These are phyloP conservation scores for Drosophila navojoa DNA, from an alignment of 1,140 invertebrate genomes.

Conservation along the genomic window DNA sequence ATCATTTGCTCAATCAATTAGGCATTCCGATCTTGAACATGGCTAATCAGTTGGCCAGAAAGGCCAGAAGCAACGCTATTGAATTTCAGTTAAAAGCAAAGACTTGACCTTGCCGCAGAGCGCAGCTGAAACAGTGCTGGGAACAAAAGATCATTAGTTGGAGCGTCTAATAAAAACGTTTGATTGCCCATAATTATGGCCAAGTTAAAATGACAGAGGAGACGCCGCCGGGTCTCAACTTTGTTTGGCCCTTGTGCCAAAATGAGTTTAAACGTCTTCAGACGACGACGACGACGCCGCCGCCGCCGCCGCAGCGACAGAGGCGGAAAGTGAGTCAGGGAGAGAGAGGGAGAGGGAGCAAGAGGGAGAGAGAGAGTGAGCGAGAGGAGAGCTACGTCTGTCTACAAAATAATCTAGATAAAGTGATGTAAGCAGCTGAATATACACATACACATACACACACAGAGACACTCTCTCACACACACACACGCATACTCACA, in stretches of 20 bases:
- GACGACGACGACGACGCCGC: too few relatives aligned
- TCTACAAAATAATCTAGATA: slow-evolving; percentile 3
- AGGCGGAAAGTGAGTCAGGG: background rate
- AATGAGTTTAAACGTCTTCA: slow-evolving; percentile 47
- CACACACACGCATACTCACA: background rate
- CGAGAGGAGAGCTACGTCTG: background rate
- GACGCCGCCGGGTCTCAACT: slow-evolving; percentile 28
- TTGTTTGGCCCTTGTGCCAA: slow-evolving; percentile 39
- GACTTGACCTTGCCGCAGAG: slow-evolving; percentile 56
- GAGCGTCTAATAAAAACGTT: slow-evolving; percentile 69
- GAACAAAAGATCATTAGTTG: slow-evolving; percentile 70
- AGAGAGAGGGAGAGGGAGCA: background rate
- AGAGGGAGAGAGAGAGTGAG: background rate
- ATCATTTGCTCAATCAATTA: slow-evolving; percentile 72
- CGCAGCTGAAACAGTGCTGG: background rate
- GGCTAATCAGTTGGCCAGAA: too few relatives aligned
- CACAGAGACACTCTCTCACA: background rate
- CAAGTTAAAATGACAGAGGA: slow-evolving; percentile 41
- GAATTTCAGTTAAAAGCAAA: background rate
- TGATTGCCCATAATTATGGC: slow-evolving; percentile 74
- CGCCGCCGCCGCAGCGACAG: background rate
- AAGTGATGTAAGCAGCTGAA: slow-evolving; percentile 13
- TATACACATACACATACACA: background rate
- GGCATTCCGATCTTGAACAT: slow-evolving; percentile 51
- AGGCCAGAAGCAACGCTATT: slow-evolving; percentile 35